phyloP scores from a whole-genome alignment of 1,140 invertebrate species.

The Drosophila miranda region DNA sequence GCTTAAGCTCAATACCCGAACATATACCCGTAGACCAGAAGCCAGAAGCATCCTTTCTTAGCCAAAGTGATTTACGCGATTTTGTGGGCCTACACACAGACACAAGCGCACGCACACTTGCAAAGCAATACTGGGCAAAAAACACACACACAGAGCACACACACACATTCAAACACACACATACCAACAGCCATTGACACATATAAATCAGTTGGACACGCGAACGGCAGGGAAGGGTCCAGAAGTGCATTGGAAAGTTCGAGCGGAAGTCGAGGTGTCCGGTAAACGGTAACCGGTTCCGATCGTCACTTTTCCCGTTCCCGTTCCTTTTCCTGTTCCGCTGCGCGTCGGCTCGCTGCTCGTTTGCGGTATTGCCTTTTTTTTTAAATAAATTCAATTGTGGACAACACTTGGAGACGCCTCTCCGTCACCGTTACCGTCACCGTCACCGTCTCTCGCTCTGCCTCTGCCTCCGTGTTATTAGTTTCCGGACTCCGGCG shows the following conservation, averaged over 20 bases:
- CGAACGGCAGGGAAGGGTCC: constrained; percentile 44
- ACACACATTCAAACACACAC: constrained; percentile 54
- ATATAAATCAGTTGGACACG: constrained; percentile 74
- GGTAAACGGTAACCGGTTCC: constrained; percentile 83
- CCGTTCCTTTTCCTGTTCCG: constrained; percentile 71
- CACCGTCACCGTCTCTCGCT: constrained; percentile 11
- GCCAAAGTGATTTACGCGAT: constrained; percentile 52
- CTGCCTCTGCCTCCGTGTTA: constrained; percentile 54
- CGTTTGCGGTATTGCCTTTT: constrained; percentile 24
- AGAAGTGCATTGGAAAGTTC: constrained; percentile 78
- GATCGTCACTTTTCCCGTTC: constrained; percentile 83
- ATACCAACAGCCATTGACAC: constrained; percentile 45
- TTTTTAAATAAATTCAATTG: constrained; percentile 73
- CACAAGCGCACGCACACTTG: constrained; percentile 5
- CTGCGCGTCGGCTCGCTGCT: constrained; percentile 37
- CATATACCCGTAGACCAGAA: too few species aligned
- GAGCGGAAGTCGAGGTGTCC: constrained; percentile 82
- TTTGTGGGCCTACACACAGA: constrained; percentile 39
- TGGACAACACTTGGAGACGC: constrained; percentile 46
- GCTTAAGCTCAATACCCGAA: constrained; percentile 42
- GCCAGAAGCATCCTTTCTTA: constrained; percentile 51
- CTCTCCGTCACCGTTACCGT: not conserved
- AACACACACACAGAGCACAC: constrained; percentile 55
- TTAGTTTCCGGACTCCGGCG: constrained; percentile 71
- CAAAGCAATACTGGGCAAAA: constrained; percentile 1